Conservation (phyloP, 2,888 invertebrate genomes). For the Hypena proboscidalis region DNA sequence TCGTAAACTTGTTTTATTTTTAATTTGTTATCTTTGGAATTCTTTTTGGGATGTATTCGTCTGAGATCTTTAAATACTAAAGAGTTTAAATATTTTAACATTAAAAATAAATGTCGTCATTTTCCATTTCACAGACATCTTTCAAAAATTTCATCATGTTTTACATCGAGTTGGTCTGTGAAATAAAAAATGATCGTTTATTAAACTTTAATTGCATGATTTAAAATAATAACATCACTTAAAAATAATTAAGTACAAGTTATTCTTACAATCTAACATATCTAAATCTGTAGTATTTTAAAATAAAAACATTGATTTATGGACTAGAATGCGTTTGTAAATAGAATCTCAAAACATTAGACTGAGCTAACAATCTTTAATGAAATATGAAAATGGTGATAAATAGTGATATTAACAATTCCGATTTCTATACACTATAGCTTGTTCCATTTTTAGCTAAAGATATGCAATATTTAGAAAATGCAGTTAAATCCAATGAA, state of each 20-base stretch:
- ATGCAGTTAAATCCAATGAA: neutral
- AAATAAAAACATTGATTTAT: slow-evolving; percentile 15
- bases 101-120: slow-evolving; percentile 7
- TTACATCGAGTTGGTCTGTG: neutral
- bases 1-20: slow-evolving; percentile 40
- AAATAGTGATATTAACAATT: slow-evolving; percentile 40
- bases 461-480: slow-evolving; percentile 14
- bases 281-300: slow-evolving; percentile 11
- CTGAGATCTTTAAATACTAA: slow-evolving; percentile 58
- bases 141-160: neutral
- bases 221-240: neutral
- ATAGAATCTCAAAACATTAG: slow-evolving; percentile 25
- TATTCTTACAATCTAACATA: slow-evolving; percentile 3
- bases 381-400: slow-evolving; percentile 29
- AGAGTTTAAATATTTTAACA: slow-evolving; percentile 23
- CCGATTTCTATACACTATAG: slow-evolving; percentile 19
- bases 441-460: slow-evolving; percentile 16
- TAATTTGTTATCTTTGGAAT: slow-evolving; percentile 60
- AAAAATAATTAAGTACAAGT: slow-evolving; percentile 30
- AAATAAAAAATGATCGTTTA: slow-evolving; percentile 3
- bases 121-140: slow-evolving; percentile 6
- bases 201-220: slow-evolving; percentile 1
- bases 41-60: slow-evolving; percentile 66
- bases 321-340: slow-evolving; percentile 39
- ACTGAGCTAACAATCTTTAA: slow-evolving; percentile 18